phyloP scores from a whole-genome alignment of 1,140 invertebrate genomes.

The Eufriesea mexicana region DNA sequence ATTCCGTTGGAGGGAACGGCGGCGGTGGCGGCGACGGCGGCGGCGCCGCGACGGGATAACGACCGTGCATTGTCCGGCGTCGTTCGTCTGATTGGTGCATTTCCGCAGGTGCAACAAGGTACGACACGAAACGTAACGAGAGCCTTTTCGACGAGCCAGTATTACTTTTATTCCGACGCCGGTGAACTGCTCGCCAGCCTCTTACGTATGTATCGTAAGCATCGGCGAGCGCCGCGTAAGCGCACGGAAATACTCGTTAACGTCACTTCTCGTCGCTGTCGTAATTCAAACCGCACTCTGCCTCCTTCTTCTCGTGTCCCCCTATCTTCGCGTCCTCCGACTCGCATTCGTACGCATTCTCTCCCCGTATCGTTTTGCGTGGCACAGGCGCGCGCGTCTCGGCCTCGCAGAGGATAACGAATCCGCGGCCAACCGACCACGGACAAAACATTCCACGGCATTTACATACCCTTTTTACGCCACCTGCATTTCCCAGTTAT shows the following conservation, averaged over 20 bases:
- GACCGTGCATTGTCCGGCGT: constrained; percentile 49
- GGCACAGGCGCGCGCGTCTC: constrained; percentile 1
- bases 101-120: constrained; percentile 49
- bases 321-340: neutral
- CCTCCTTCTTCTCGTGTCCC: neutral
- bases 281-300: constrained; percentile 50
- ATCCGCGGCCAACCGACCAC: neutral
- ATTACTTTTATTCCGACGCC: constrained; percentile 40
- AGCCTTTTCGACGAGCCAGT: constrained; percentile 59
- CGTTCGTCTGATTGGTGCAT: constrained; percentile 46
- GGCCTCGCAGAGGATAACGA: constrained; percentile 29
- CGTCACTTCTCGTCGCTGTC: constrained; percentile 58
- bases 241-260: constrained; percentile 61
- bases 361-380: constrained; percentile 26
- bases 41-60: constrained; percentile 54
- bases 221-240: constrained; percentile 49
- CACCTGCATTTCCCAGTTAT: constrained; percentile 30
- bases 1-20: constrained; percentile 26
- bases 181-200: constrained; percentile 36
- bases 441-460: constrained; percentile 37
- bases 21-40: neutral
- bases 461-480: constrained; percentile 46
- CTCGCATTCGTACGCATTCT: constrained; percentile 37
- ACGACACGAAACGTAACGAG: constrained; percentile 61
- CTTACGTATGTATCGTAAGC: constrained; percentile 58